These are phyloP conservation scores for Acronicta alni DNA, from an alignment of 2,888 invertebrate genomes.

Conservation along the genomic window DNA sequence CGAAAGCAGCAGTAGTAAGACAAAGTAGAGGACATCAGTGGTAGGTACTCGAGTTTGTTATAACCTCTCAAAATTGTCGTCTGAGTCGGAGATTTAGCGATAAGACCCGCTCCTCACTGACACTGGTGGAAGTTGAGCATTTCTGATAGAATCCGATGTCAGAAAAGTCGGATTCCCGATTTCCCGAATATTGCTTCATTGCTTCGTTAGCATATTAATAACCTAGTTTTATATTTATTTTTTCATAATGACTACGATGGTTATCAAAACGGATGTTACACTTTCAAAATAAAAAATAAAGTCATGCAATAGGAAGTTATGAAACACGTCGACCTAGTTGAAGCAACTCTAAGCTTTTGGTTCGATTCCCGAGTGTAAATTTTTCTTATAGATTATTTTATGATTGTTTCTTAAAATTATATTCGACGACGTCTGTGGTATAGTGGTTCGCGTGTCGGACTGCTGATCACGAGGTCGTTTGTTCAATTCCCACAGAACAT, in stretches of 20 bases:
- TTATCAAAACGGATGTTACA: background rate
- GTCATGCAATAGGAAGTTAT: background rate
- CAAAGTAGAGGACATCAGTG: slow-evolving; percentile 20
- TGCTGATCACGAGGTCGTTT: too few relatives aligned
- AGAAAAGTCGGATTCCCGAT: slow-evolving; percentile 1
- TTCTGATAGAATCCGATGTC: slow-evolving; percentile 32
- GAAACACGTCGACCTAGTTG: background rate
- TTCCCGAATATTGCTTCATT: too few relatives aligned
- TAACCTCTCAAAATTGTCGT: slow-evolving; percentile 46
- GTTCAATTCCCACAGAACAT: too few relatives aligned
- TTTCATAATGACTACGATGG: background rate
- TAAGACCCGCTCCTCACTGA: slow-evolving; percentile 33
- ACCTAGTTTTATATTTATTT: too few relatives aligned
- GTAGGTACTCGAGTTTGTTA: slow-evolving; percentile 29
- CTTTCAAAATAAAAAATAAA: background rate
- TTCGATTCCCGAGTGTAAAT: slow-evolving; percentile 2
- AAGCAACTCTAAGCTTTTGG: background rate
- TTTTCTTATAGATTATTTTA: too few relatives aligned
- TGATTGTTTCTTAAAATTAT: too few relatives aligned
- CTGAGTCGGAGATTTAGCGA: slow-evolving; percentile 46
- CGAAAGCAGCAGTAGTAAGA: slow-evolving; percentile 19
- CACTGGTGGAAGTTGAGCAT: slow-evolving; percentile 43
- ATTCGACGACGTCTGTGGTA: too few relatives aligned
- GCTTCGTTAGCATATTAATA: too few relatives aligned
- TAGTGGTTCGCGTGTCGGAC: too few relatives aligned